phyloP scores from a whole-genome alignment of 1,140 invertebrate species.

The Orchestia grillus region DNA sequence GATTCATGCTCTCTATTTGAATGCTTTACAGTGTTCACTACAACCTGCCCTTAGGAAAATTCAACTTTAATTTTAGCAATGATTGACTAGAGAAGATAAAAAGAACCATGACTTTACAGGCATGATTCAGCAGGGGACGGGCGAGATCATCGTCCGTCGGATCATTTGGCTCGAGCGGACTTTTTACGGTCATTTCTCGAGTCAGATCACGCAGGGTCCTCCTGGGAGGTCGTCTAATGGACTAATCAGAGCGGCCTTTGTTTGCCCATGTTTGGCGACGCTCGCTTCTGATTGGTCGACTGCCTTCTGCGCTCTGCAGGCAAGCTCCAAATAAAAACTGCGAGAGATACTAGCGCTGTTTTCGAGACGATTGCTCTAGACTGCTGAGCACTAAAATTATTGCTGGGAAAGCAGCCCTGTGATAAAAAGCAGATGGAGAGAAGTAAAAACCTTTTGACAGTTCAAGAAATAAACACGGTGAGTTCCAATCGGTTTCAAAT shows the following conservation, averaged over 20 bases:
- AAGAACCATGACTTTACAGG: not conserved
- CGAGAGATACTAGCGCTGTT: not conserved
- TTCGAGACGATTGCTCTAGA: not conserved
- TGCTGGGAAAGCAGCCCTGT: not conserved
- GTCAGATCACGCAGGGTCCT: constrained; percentile 14
- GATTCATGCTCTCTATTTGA: not conserved
- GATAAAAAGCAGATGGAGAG: not conserved
- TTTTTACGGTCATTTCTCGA: constrained; percentile 37
- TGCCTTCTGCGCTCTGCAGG: not conserved
- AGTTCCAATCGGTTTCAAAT: not conserved
- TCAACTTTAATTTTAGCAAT: not conserved
- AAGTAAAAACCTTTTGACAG: not conserved
- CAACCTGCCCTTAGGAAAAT: not conserved
- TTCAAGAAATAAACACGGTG: not conserved
- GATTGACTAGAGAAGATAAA: not conserved
- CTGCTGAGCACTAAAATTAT: not conserved
- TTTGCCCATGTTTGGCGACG: constrained; percentile 21
- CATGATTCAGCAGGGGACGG: not conserved
- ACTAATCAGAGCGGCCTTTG: constrained; percentile 50
- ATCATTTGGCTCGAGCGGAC: constrained; percentile 15
- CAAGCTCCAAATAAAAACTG: not conserved
- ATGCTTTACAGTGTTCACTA: not conserved
- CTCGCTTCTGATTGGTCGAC: constrained; percentile 17
- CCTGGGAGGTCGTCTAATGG: constrained; percentile 36
- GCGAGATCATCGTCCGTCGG: not conserved